Evolutionary conservation across 2,797 vertebrate genomes (phyloP), one percentile per base, ranked within the genome.

Genomic region (Pseudochirops cupreus): DNA sequence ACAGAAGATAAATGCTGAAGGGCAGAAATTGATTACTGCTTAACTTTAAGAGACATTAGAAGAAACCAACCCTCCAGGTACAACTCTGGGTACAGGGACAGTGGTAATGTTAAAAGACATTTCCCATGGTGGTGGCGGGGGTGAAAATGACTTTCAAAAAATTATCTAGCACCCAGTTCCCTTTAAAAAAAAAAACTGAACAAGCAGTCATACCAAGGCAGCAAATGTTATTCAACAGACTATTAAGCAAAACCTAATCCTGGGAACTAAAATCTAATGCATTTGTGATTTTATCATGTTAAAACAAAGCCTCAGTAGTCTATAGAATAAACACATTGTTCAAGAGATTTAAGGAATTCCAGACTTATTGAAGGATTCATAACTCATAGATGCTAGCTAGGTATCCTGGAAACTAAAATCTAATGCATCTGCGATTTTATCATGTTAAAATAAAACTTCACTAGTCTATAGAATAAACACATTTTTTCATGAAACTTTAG

Each of bases 141-240:
- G 93, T 92, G 52, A 95, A 89, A 95, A 87, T 50, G 46, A 29
- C 62, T 90, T 96, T 96, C 10, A 7, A 96, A 92, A 95, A 91
- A 91, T 53, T 91, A 29, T 54, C 57, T 57, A 82, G 53, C 91
- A 28, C 93, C 59, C 89, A 95, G 56, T 95, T 96, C 95, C 93
- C 91, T 59, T 95, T 74, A 14, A 54, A 21, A 91, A 90, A 93
- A 52, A 52, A 52, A 52, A 90, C 46, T 97, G 93, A 90, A 90
- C 74, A 97, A 95, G 91, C 94, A 26, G 26, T 7, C 56, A 94
- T 57, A 46, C 89, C 54, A 59, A 96, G 53, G 59, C 93, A 90
- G 59, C 93, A 90, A 89, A 57, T 46, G 62, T 50, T 92, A 91
- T 52, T 91, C 18, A 90, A 90, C 16, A 91, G 26, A 92, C 57